Conservation (phyloP, 2,797 vertebrate species). For the Acanthiza pusilla region DNA sequence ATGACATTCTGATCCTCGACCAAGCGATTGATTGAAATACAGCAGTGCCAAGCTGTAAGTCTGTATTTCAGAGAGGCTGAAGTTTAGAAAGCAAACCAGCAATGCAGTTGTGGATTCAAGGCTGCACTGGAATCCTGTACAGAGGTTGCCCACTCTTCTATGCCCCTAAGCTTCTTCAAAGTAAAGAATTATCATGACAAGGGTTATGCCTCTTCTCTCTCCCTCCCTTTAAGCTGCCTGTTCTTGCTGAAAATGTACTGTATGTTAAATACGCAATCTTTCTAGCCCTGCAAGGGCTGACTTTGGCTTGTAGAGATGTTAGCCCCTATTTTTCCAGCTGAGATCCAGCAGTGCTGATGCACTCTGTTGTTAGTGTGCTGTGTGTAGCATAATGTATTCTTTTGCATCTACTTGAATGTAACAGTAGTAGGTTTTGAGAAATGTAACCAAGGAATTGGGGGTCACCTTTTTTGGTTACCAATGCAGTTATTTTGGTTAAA, state of each 20-base stretch:
- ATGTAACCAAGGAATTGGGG: not conserved
- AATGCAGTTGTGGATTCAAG: not conserved
- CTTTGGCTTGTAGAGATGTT: not conserved
- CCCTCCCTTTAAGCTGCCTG: not conserved
- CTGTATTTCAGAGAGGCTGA: conserved; percentile 53
- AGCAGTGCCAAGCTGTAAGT: conserved; percentile 53
- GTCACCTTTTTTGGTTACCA: not conserved
- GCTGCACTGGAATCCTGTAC: not conserved
- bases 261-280: not conserved
- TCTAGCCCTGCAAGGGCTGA: not conserved
- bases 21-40: conserved; percentile 73
- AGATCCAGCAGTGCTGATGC: not conserved
- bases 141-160: not conserved
- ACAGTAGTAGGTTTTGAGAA: not conserved
- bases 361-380: not conserved
- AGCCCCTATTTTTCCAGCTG: not conserved
- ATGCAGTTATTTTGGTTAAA: not conserved
- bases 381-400: not conserved
- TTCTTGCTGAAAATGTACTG: not conserved
- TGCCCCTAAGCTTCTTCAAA: not conserved
- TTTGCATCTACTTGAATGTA: not conserved
- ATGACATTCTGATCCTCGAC: conserved; percentile 61
- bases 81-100: conserved; percentile 41
- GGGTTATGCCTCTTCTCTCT: not conserved
- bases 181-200: not conserved